Percentiles rank a stretch among this genome's conserved stretches.
These are phyloP conservation scores for Chaetoderma sp. DNA, from an alignment of 2,888 invertebrate genomes.

Conservation along the genomic window DNA sequence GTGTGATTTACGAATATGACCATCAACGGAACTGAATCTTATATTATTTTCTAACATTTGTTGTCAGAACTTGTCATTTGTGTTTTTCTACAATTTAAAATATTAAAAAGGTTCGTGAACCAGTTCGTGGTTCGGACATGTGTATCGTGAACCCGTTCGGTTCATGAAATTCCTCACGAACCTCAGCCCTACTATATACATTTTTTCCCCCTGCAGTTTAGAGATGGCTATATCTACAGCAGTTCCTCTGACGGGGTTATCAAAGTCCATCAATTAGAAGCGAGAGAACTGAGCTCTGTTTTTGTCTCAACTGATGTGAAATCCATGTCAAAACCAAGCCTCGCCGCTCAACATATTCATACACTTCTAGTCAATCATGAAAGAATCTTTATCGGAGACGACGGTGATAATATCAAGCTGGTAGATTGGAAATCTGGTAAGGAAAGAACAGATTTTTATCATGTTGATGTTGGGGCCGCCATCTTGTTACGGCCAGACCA, in stretches of 20 bases:
- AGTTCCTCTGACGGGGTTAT: slow-evolving; percentile 51
- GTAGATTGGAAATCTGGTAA: slow-evolving; percentile 62
- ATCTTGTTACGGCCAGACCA: too few relatives aligned
- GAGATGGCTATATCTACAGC: slow-evolving; percentile 40
- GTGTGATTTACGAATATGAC: too few relatives aligned
- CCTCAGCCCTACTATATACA: slow-evolving; percentile 12
- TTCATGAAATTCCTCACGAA: not conserved
- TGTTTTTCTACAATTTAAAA: too few relatives aligned
- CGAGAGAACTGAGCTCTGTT: slow-evolving; percentile 42
- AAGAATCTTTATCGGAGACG: slow-evolving; percentile 57
- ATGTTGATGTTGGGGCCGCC: too few relatives aligned
- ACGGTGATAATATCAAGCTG: slow-evolving; percentile 59
- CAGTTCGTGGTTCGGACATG: too few relatives aligned
- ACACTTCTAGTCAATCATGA: slow-evolving; percentile 42
- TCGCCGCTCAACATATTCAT: slow-evolving; percentile 44
- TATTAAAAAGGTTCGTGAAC: too few relatives aligned
- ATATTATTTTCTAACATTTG: too few relatives aligned
- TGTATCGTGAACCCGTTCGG: too few relatives aligned
- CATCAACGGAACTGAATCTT: too few relatives aligned
- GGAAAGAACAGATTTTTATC: too few relatives aligned
- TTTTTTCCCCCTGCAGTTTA: slow-evolving; percentile 40
- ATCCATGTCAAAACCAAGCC: slow-evolving; percentile 31
- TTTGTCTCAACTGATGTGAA: slow-evolving; percentile 56
- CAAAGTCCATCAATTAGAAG: slow-evolving; percentile 51
- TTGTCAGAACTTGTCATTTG: too few relatives aligned